Conservation (phyloP, 2,888 invertebrate genomes). For the Campoplex capitator region DNA sequence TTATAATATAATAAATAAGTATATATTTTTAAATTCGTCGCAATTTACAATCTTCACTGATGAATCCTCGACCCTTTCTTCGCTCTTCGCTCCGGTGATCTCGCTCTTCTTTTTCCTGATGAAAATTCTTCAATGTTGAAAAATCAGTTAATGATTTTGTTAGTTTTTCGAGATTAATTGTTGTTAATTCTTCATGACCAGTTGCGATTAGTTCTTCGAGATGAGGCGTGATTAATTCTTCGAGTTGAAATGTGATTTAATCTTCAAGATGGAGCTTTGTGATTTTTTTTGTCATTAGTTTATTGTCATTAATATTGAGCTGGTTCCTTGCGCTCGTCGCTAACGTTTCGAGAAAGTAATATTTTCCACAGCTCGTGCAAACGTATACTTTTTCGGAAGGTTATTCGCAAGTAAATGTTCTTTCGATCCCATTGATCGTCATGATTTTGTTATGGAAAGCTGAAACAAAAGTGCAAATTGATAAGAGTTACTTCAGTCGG, state of each 20-base stretch:
- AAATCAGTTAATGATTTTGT: neutral
- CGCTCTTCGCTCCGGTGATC: conserved; percentile 24
- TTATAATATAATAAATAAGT: too few relatives aligned
- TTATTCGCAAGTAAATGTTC: neutral
- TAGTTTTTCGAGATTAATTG: neutral
- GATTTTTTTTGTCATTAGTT: conserved; percentile 2
- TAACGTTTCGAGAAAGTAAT: conserved; percentile 87
- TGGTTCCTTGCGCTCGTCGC: conserved; percentile 82
- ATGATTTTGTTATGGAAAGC: conserved; percentile 15
- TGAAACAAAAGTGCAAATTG: conserved; percentile 48
- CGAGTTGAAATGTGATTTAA: neutral
- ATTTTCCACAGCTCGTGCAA: conserved; percentile 88
- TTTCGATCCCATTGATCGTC: conserved; percentile 9
- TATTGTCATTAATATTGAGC: too few relatives aligned
- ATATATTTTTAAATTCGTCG: neutral
- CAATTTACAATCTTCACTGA: conserved; percentile 47
- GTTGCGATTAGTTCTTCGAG: neutral
- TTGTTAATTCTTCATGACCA: neutral
- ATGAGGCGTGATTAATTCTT: neutral
- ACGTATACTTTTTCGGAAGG: conserved; percentile 37
- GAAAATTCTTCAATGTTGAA: neutral
- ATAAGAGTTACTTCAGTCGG: neutral
- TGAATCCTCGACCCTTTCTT: neutral
- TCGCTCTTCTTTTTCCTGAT: neutral
- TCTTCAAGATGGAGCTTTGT: neutral